phyloP scores from a whole-genome alignment of 30 jellyfish, hydroid and myxozoan genomes.

The Haliclystus octoradiatus region DNA sequence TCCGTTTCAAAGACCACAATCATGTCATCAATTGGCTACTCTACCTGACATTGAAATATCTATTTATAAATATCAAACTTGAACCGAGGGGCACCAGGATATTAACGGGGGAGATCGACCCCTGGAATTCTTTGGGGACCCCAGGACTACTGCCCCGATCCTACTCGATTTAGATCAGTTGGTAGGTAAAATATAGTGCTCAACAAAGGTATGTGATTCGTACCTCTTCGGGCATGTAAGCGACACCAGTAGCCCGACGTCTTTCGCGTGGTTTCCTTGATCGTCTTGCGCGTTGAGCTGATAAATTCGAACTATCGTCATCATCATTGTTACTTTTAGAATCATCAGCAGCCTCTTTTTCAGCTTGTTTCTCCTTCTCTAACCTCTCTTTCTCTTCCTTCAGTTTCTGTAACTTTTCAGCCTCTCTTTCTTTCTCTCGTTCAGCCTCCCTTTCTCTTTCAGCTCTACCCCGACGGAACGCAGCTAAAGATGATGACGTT shows the following conservation, averaged over 20 bases:
- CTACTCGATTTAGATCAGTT: too few species aligned
- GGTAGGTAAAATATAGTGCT: too few species aligned
- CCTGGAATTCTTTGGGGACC: too few species aligned
- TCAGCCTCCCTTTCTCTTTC: neutral
- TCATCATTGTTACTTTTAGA: constrained; percentile 19
- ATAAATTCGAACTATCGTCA: constrained; percentile 26
- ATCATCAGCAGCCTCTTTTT: constrained; percentile 33
- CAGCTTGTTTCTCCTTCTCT: constrained; percentile 33
- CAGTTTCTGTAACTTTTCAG: constrained; percentile 16
- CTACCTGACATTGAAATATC: too few species aligned
- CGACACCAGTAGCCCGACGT: constrained; percentile 90
- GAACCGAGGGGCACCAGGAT: too few species aligned
- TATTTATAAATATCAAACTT: too few species aligned
- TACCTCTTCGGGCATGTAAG: constrained; percentile 87
- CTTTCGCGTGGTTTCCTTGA: constrained; percentile 49
- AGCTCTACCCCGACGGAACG: constrained; percentile 34
- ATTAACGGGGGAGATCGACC: too few species aligned
- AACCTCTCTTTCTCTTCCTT: constrained; percentile 1
- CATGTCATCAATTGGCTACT: too few species aligned
- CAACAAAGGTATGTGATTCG: too few species aligned
- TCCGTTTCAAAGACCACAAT: too few species aligned
- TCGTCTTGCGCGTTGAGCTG: constrained; percentile 71
- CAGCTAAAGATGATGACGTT: constrained; percentile 8
- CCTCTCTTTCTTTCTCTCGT: constrained; percentile 12
- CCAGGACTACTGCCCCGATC: too few species aligned